Percentiles rank a stretch among this genome's conserved stretches.
These are phyloP conservation scores for Planiliza haematocheilus DNA, from an alignment of 2,113 vertebrate species.

Conservation along the genomic window DNA sequence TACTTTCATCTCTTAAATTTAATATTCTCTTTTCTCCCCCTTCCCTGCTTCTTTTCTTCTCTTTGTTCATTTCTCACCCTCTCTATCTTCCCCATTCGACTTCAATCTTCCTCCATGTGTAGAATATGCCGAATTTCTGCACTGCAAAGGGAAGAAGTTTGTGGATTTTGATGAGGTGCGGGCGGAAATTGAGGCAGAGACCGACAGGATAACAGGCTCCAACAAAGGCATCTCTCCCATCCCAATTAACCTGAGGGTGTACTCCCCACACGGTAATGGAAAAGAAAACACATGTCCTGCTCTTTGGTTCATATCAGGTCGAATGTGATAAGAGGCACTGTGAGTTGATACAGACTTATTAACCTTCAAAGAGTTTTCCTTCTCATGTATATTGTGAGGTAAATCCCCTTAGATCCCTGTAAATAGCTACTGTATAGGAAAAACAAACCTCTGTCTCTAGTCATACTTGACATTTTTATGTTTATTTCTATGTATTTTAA, in stretches of 20 bases:
- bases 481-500: not conserved
- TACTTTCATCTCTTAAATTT: conserved; percentile 49
- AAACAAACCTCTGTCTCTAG: no score
- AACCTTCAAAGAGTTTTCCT: not conserved
- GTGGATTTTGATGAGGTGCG: conserved; percentile 97
- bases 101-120: conserved; percentile 29
- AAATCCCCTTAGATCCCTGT: no score
- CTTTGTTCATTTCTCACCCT: conserved; percentile 11
- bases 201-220: conserved; percentile 92
- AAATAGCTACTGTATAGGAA: no score
- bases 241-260: conserved; percentile 96
- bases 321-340: no score
- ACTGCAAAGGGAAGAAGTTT: conserved; percentile 97
- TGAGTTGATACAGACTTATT: not conserved
- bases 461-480: no score
- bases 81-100: not conserved
- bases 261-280: conserved; percentile 90
- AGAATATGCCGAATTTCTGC: conserved; percentile 98
- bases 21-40: conserved; percentile 34
- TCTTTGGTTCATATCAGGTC: not conserved
- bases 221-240: conserved; percentile 97
- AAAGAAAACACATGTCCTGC: conserved; percentile 11
- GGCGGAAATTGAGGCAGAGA: conserved; percentile 93
- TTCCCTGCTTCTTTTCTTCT: not conserved
- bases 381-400: not conserved